Base-by-base conservation (phyloP, 2,797 vertebrate species). In the Sarcophilus harrisii region DNA sequence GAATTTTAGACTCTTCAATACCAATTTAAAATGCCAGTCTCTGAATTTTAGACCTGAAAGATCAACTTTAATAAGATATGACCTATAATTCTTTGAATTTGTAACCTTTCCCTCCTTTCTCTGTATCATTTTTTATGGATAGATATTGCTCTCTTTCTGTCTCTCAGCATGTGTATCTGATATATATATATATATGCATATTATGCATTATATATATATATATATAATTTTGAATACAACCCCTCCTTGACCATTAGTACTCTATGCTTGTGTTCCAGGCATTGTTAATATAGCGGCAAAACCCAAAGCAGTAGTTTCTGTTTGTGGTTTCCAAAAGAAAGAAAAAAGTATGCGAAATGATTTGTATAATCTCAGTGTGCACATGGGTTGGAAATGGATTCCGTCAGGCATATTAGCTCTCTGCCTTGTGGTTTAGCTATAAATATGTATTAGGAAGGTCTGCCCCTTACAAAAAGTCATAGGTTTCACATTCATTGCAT, bases 261-360 rank as follows among this genome's bases (percentile, higher is more conserved):
- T 11, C 66, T 32, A 6, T 59, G 60, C 81, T 95, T 95, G 1
- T 14, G 57, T 93, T 94, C 96, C 81, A 95, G 91, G 90, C 62
- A 73, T 96, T 95, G 93, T 92, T 97, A 96, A 94, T 94, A 62
- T 66, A 97, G 87, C 95, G 91, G 97, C 18, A 58, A 97, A 97
- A 95, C 66, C 94, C 45, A 97, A 97, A 95, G 93, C 95, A 95
- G 93, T 93, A 81, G 59, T 95, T 97, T 97, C 91, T 96, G 91
- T 95, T 96, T 97, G 97, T 96, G 97, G 97, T 96, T 98, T 97
- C 96, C 58, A 38, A 11, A 73, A 55, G 54, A 11, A 81, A 38
- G 92, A 90, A 91, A 96, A 97, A 97, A 58, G 52, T 91, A 92
- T 93, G 93, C 59, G 90, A 96, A 97, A 95, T 92, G 94, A 97